Evolutionary conservation across 1,140 invertebrate species (phyloP).

Genomic region (Glossosoma conforme): DNA sequence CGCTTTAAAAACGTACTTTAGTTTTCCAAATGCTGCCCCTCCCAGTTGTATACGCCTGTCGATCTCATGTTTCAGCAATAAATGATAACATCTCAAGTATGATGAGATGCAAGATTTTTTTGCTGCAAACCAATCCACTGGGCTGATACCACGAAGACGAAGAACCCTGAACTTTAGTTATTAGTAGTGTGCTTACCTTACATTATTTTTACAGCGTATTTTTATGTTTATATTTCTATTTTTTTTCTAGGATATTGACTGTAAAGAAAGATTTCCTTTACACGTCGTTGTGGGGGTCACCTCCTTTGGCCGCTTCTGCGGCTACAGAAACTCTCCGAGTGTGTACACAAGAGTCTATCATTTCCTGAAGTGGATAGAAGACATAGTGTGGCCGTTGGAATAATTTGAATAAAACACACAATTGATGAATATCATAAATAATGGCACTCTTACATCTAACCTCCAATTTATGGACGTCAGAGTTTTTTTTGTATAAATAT

Average conservation of each 20-base stretch:
- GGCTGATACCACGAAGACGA: no score
- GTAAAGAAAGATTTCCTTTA: slow-evolving; percentile 25
- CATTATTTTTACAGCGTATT: not conserved
- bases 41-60: no score
- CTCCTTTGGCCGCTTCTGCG: slow-evolving; percentile 56
- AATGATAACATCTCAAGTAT: no score
- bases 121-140: no score
- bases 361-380: slow-evolving; percentile 62
- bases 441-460: no score
- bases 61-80: not conserved
- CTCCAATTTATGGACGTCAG: no score
- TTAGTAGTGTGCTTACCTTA: not conserved
- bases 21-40: no score
- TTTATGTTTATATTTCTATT: slow-evolving; percentile 2
- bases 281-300: slow-evolving; percentile 51
- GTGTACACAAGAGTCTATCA: slow-evolving; percentile 59
- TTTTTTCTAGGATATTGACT: slow-evolving; percentile 20
- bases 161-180: not conserved
- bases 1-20: no score
- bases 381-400: slow-evolving; percentile 50
- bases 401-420: no score
- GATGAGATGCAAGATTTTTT: no score
- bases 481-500: no score
- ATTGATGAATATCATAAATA: no score
- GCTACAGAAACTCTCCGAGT: slow-evolving; percentile 48